Conservation (phyloP, 2,888 invertebrate species). For the Belgica antarctica region DNA sequence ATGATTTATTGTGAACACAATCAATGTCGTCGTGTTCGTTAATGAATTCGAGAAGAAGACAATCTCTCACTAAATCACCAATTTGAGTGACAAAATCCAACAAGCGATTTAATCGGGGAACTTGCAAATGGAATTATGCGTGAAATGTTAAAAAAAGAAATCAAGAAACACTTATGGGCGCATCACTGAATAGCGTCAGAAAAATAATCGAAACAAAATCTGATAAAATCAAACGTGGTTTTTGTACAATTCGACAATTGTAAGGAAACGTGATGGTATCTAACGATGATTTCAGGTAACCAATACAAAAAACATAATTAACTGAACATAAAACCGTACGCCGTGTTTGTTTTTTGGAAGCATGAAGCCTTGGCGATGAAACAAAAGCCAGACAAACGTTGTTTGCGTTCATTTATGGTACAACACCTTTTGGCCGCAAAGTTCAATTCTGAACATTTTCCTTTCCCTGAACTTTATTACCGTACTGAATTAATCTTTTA, state of each 20-base stretch:
- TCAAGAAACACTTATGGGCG: background rate
- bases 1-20: slow-evolving; percentile 31
- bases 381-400: too few relatives aligned
- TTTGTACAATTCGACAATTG: slow-evolving; percentile 26
- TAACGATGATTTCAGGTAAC: slow-evolving; percentile 22
- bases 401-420: slow-evolving; percentile 3
- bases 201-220: background rate
- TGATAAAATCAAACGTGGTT: background rate
- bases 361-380: too few relatives aligned
- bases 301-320: slow-evolving; percentile 36
- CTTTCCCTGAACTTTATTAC: background rate
- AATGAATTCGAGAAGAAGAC: slow-evolving; percentile 30
- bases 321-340: slow-evolving; percentile 38
- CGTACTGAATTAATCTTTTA: background rate
- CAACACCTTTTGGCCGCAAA: background rate
- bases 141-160: background rate
- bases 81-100: background rate
- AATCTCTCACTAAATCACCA: background rate
- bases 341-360: background rate
- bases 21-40: background rate
- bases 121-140: background rate
- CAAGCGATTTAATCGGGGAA: background rate
- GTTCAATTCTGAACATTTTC: background rate
- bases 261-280: background rate
- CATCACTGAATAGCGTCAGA: background rate